A percentile compares a stretch with the other conserved stretches of the same genome.
phyloP scores from a whole-genome alignment of 2,113 vertebrate species.

The Nipponia nippon region DNA sequence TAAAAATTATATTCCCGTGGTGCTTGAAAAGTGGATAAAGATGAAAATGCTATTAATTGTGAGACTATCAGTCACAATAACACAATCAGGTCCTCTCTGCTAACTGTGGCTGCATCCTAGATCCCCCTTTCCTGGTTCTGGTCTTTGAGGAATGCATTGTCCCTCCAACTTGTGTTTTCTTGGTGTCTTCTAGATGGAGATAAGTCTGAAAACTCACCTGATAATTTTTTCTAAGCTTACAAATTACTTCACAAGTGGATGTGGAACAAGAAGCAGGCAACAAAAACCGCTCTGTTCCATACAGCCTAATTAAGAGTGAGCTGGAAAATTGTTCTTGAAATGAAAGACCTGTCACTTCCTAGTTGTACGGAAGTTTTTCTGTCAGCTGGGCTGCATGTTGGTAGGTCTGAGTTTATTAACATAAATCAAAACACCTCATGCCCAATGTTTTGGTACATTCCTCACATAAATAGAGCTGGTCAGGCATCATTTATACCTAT shows the following conservation, averaged over 20 bases:
- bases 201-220: neutral
- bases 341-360: neutral
- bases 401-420: neutral
- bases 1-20: neutral
- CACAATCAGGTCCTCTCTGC: neutral
- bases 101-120: neutral
- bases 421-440: neutral
- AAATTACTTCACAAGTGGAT: neutral
- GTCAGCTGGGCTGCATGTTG: neutral
- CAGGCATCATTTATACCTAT: neutral
- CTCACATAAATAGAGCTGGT: neutral
- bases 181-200: neutral
- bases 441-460: neutral
- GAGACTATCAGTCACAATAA: neutral
- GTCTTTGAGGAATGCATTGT: neutral
- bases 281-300: neutral
- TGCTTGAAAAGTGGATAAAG: neutral
- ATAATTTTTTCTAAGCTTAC: neutral
- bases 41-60: neutral
- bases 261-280: neutral
- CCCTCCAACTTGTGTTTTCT: neutral
- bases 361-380: neutral
- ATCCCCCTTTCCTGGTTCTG: neutral
- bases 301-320: neutral
- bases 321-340: neutral